A percentile compares a stretch with the other conserved stretches of the same genome.
These are phyloP conservation scores for Romanogobio albipinnatus DNA, from an alignment of 2,113 vertebrate genomes.

Conservation along the genomic window DNA sequence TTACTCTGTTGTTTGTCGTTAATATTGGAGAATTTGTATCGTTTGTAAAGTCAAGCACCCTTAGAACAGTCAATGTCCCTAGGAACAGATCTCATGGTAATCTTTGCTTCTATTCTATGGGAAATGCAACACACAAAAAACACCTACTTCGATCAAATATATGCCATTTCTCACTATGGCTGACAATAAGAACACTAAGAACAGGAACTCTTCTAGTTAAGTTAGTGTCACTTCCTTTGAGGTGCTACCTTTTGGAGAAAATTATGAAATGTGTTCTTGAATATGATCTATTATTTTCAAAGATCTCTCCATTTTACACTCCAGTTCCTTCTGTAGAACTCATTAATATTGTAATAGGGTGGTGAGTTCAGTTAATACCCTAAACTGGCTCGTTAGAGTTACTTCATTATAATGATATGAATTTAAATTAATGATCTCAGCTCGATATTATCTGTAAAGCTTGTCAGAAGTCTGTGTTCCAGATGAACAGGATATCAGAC, in stretches of 20 bases:
- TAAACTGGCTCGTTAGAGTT: constrained; percentile 50
- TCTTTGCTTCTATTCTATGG: background rate
- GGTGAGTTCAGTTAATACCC: constrained; percentile 55
- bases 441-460: constrained; percentile 50
- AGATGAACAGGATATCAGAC: constrained; percentile 51
- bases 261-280: constrained; percentile 42
- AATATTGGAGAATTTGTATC: background rate
- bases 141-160: background rate
- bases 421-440: constrained; percentile 57
- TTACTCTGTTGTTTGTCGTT: background rate
- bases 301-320: constrained; percentile 55
- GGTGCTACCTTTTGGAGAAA: constrained; percentile 19
- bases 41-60: background rate
- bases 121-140: background rate
- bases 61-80: background rate
- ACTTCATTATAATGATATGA: constrained; percentile 57
- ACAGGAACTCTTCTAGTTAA: background rate
- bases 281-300: constrained; percentile 38
- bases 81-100: background rate
- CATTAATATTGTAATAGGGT: constrained; percentile 61
- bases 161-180: background rate
- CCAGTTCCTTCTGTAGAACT: constrained; percentile 44
- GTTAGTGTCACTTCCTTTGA: constrained; percentile 8
- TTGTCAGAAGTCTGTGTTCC: constrained; percentile 52
- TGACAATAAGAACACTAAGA: background rate